Evolutionary conservation across 2,888 invertebrate genomes (phyloP).

Genomic region (Ethmia dodecea): DNA sequence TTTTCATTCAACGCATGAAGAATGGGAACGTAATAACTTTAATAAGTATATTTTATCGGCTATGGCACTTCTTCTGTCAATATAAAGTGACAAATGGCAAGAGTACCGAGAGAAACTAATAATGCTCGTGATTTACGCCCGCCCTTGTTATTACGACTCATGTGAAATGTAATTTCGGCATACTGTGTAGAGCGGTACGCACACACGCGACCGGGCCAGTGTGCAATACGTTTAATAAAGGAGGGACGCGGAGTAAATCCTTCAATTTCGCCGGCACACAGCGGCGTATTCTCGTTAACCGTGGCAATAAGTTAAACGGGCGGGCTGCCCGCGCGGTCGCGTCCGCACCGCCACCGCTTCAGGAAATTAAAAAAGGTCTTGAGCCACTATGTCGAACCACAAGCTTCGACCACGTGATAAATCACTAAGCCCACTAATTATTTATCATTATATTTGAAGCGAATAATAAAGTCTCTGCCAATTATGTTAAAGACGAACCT

Average conservation of each 20-base stretch:
- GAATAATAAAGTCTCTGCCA: not conserved
- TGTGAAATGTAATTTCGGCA: conserved; percentile 77
- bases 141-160: conserved; percentile 77
- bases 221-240: conserved; percentile 78
- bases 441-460: conserved; percentile 3
- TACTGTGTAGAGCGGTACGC: conserved; percentile 46
- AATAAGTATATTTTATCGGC: conserved; percentile 24
- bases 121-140: conserved; percentile 74
- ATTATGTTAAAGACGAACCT: conserved; percentile 4
- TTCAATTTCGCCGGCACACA: conserved; percentile 76
- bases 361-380: conserved; percentile 71
- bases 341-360: conserved; percentile 32
- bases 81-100: conserved; percentile 66
- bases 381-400: conserved; percentile 40
- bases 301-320: conserved; percentile 77
- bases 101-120: conserved; percentile 73
- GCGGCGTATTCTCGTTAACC: conserved; percentile 77
- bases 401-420: conserved; percentile 12
- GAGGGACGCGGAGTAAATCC: conserved; percentile 77
- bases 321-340: conserved; percentile 30
- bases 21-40: no score
- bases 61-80: conserved; percentile 44
- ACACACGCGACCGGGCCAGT: conserved; percentile 46
- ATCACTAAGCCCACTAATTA: conserved; percentile 10
- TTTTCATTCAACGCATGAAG: no score